Base-by-base conservation (phyloP, 2,797 vertebrate genomes). In the Epinephelus malabaricus region DNA sequence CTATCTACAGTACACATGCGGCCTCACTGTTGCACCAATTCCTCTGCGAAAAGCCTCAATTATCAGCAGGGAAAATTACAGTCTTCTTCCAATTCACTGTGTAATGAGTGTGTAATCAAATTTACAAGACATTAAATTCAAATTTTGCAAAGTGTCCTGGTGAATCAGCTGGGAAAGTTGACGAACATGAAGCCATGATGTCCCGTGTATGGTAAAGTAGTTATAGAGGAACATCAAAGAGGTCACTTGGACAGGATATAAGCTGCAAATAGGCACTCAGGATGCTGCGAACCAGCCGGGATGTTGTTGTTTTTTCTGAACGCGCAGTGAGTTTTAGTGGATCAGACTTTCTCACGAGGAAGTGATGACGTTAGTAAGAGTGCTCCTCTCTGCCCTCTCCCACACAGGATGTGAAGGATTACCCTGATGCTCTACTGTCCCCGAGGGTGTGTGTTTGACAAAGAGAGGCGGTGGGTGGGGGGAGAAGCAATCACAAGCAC, bases 331-430 rank as follows among this genome's bases (percentile, higher is more conserved):
- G 43, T 69, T 83, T 54, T 5, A 56, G 50, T 40, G 30, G 62
- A 82, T 61, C 56, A 68, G 85, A 87, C 78, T 83, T 83, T 92
- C 82, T 87, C 87, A 87, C 38, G 55, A 90, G 86, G 88, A 90
- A 86, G 83, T 61, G 85, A 86, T 63, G 64, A 55, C 55, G 82
- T 66, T 67, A 54, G 66, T 49, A 40, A 2, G 75, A 76, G 69
- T 46, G 71, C 81, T 86, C 72, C 62, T 67, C 73, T 68, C 49
- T 78, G 67, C 58, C 76, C 78, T 84, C 79, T 87, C 75, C 86
- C 90, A 91, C 72, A 90, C 90, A 92, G 90, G 93, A 93, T 81
- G 86, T 88, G 86, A 84, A 82, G 90, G 89, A 94, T 92, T 89
- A 92, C 78, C 76, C 89, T 23, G 51, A 76, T 14, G 59, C 76